phyloP scores from a whole-genome alignment of 2,113 vertebrate species.

The Callipepla californica region DNA sequence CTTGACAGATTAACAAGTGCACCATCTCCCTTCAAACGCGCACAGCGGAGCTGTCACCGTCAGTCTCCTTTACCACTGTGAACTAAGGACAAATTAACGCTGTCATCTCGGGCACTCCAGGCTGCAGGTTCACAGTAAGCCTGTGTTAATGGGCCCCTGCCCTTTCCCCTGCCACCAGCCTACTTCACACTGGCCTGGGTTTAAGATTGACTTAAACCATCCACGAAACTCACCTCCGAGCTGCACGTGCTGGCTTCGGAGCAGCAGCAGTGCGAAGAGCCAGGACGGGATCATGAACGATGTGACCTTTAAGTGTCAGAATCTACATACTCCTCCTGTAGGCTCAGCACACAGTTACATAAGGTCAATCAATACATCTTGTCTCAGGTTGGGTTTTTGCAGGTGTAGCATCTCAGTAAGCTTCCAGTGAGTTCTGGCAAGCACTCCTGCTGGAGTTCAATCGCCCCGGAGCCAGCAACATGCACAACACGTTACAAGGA shows the following conservation, averaged over 20 bases:
- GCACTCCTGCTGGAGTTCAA: neutral
- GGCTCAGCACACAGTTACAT: neutral
- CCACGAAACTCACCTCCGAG: neutral
- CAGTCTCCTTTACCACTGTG: accelerated
- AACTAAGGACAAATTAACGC: neutral
- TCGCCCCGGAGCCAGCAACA: neutral
- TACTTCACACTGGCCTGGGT: neutral
- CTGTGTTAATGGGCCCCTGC: neutral
- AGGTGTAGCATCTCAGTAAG: neutral
- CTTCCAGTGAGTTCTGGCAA: neutral
- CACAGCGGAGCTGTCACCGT: neutral
- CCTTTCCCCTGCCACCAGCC: neutral
- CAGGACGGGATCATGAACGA: neutral
- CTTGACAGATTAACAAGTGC: neutral
- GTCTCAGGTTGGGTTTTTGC: neutral
- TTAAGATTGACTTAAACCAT: neutral
- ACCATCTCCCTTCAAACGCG: neutral
- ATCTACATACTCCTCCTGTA: neutral
- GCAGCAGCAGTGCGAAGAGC: neutral
- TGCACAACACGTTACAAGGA: neutral
- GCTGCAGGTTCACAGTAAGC: neutral
- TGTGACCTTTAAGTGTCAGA: neutral
- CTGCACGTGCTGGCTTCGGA: neutral
- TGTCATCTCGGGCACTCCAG: neutral
- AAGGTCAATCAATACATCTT: neutral